phyloP scores from a whole-genome alignment of 2,888 invertebrate species.

The Marasmarcha lunaedactyla region DNA sequence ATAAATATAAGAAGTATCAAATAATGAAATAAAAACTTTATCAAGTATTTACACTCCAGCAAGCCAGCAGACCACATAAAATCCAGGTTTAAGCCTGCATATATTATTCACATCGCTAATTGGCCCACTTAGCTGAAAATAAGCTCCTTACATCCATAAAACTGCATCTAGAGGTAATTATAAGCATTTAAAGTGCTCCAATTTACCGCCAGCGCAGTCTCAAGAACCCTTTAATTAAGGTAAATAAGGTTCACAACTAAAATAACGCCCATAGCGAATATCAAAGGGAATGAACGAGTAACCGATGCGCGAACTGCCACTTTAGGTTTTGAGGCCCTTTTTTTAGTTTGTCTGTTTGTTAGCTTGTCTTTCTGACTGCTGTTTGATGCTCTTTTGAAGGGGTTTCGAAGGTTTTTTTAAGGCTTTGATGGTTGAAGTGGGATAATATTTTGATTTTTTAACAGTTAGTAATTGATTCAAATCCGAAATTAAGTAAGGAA shows the following conservation, averaged over 20 bases:
- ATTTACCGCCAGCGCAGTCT: slow-evolving; percentile 44
- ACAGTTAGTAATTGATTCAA: too few species aligned
- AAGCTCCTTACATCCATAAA: background rate
- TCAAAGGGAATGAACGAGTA: slow-evolving; percentile 51
- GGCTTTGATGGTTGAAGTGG: too few species aligned
- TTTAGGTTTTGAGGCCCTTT: slow-evolving; percentile 40
- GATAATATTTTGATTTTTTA: too few species aligned
- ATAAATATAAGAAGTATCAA: too few species aligned
- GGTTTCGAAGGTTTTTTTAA: too few species aligned
- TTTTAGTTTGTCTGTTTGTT: slow-evolving; percentile 24
- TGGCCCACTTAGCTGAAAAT: too few species aligned
- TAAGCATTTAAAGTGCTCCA: slow-evolving; percentile 20
- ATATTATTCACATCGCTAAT: too few species aligned
- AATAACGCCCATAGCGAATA: slow-evolving; percentile 52
- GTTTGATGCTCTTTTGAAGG: slow-evolving; percentile 1
- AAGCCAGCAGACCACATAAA: too few species aligned
- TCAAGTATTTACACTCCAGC: too few species aligned
- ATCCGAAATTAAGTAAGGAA: too few species aligned
- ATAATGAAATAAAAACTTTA: too few species aligned
- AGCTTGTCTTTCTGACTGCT: slow-evolving; percentile 20
- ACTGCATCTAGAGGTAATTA: slow-evolving; percentile 1
- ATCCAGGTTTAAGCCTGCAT: too few species aligned
- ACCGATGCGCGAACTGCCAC: slow-evolving; percentile 47
- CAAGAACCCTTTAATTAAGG: slow-evolving; percentile 58
- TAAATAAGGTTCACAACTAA: slow-evolving; percentile 69